Evolutionary conservation across 2,888 invertebrate genomes (phyloP), one percentile per base, ranked within the genome.

Genomic region (Galerucella nymphaeae): DNA sequence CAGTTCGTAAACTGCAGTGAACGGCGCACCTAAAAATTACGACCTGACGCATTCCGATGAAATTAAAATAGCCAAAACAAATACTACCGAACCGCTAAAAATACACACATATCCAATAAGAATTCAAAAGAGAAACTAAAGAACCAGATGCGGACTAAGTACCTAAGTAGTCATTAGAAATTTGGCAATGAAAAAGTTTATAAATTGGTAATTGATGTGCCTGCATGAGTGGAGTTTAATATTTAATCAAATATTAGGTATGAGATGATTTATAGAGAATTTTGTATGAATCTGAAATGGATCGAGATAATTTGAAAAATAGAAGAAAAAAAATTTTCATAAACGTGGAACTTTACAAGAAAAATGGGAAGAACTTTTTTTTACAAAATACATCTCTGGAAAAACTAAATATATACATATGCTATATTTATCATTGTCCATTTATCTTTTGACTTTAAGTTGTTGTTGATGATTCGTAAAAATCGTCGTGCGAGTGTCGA

Each of bases 41-140:
- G 66, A 72, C 74, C 67, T 66, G 71, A 66, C 61, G 42, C 73
- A 76, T 76, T 71, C 75, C 77, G 70, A 75, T 77, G 77, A 74
- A 77, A 77, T 70, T 72, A 74, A 70, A 75, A 77, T 77, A 77
- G 75, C 77, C 77, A 77, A 77, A 77, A 77, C 77, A 77, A 77
- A 77, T 75, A 77, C 64, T 70, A 67, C 70, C 71, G 73, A 75
- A 69, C 48, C 48, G 64, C 76, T 73, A 76, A 76, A 76, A 76
- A 76, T 76, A 76, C 65, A 53, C 66, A 61, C 64, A 53, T 71
- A 74, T 76, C 74, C 76, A 71, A 75, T 74, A 74, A 71, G 73
- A 70, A 72, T 74, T 55, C 74, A 76, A 74, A 71, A 73, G 66
- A 72, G 64, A 71, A 66, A 62, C 70, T 75, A 68, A 72, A 68